These are phyloP conservation scores for Porites rus DNA, from an alignment of 92 coral and sea anemone species.

Conservation along the genomic window DNA sequence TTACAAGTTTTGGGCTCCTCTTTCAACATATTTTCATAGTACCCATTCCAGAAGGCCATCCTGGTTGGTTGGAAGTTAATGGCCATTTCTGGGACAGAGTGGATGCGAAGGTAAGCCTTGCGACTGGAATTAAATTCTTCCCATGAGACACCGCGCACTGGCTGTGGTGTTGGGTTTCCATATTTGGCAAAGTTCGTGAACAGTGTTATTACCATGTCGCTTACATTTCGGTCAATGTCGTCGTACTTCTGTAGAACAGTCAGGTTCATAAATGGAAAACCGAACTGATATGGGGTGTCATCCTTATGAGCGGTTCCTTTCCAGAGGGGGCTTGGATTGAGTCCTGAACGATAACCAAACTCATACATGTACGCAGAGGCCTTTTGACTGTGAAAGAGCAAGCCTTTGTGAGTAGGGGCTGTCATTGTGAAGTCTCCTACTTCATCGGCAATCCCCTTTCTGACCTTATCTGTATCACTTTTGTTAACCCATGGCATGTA, in stretches of 20 bases:
- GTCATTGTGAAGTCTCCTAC: conserved; percentile 81
- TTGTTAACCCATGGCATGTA: conserved; percentile 83
- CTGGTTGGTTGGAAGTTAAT: conserved; percentile 63
- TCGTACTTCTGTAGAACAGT: conserved; percentile 70
- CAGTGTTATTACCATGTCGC: conserved; percentile 62
- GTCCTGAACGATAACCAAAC: conserved; percentile 73
- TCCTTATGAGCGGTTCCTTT: conserved; percentile 80
- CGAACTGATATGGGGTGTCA: conserved; percentile 88
- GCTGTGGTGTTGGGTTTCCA: conserved; percentile 81
- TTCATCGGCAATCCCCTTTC: conserved; percentile 58
- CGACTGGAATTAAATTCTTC: conserved; percentile 56
- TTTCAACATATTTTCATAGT: conserved; percentile 64
- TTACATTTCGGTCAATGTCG: conserved; percentile 76
- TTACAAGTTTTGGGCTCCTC: conserved; percentile 3
- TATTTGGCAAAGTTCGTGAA: conserved; percentile 87
- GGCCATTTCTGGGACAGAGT: conserved; percentile 69
- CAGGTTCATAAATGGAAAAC: conserved; percentile 80
- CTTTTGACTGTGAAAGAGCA: conserved; percentile 71
- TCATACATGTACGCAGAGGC: conserved; percentile 81
- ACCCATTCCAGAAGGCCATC: conserved; percentile 88
- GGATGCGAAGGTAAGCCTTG: conserved; percentile 67
- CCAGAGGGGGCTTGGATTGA: conserved; percentile 65
- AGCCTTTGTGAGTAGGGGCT: conserved; percentile 77
- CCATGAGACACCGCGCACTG: conserved; percentile 66
- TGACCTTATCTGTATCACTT: conserved; percentile 20